phyloP scores from a whole-genome alignment of 2,113 vertebrate genomes.

The Tiliqua scincoides region DNA sequence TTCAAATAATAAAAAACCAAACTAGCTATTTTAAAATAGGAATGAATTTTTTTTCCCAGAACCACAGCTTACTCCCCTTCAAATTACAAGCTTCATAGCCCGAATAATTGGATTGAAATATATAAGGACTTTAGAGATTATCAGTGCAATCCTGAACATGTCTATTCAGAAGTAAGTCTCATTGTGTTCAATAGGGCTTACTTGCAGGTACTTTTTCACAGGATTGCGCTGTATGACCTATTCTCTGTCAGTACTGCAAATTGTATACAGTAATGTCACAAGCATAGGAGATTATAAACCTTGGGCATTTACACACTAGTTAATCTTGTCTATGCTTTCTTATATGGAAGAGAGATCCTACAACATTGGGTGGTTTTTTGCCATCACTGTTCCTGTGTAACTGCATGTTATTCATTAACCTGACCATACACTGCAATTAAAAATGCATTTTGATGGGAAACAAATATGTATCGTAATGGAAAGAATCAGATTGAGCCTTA shows the following conservation, averaged over 20 bases:
- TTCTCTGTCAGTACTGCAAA: not conserved
- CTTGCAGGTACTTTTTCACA: too few species aligned
- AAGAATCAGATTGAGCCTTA: slow-evolving; percentile 1
- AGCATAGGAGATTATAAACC: not conserved
- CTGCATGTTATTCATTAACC: slow-evolving; percentile 34
- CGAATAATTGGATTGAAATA: not conserved
- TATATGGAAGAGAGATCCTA: not conserved
- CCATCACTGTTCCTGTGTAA: not conserved
- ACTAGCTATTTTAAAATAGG: not conserved
- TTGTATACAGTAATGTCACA: accelerated
- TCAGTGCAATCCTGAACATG: too few species aligned
- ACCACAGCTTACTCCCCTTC: not conserved
- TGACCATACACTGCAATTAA: not conserved
- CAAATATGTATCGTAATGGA: slow-evolving; percentile 2
- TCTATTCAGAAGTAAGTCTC: too few species aligned
- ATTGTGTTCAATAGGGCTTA: too few species aligned
- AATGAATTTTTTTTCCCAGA: not conserved
- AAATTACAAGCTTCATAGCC: not conserved
- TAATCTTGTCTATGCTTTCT: not conserved
- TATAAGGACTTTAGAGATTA: not conserved
- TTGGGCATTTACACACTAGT: not conserved
- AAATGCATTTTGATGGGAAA: slow-evolving; percentile 5
- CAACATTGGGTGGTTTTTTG: not conserved
- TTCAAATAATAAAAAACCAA: too few species aligned
- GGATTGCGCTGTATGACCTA: too few species aligned